A percentile compares a stretch with the other conserved stretches of the same genome.
phyloP scores from a whole-genome alignment of 2,797 vertebrate species.

The Enteromius unitaeniatus region DNA sequence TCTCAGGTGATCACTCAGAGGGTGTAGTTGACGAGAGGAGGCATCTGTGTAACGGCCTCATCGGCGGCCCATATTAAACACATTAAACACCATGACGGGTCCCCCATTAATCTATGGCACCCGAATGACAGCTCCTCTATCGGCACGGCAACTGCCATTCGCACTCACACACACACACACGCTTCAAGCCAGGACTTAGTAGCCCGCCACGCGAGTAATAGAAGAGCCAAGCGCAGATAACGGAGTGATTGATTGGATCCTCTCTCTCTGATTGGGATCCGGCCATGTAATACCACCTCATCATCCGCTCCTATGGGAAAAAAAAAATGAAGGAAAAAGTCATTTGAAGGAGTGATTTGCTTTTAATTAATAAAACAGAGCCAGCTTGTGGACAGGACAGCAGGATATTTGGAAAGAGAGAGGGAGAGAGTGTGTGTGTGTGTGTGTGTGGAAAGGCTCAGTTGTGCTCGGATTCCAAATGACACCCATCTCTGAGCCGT shows the following conservation, averaged over 20 bases:
- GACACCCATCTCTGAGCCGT: conserved; percentile 48
- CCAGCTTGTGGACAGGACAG: conserved; percentile 54
- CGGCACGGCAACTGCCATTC: conserved; percentile 61
- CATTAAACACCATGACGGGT: conserved; percentile 77
- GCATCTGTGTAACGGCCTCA: conserved; percentile 75
- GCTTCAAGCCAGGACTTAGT: conserved; percentile 72
- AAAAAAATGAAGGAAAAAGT: conserved; percentile 39
- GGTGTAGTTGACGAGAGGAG: conserved; percentile 64
- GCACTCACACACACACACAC: conserved; percentile 2
- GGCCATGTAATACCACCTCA: conserved; percentile 78
- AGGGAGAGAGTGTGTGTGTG: conserved; percentile 9
- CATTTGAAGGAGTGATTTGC: conserved; percentile 55
- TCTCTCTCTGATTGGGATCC: conserved; percentile 74
- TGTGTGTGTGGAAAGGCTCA: conserved; percentile 33
- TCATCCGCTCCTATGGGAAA: conserved; percentile 68
- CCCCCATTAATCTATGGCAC: conserved; percentile 79
- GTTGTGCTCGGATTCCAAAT: conserved; percentile 40
- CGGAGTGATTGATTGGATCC: conserved; percentile 80
- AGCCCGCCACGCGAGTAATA: conserved; percentile 77
- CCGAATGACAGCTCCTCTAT: conserved; percentile 78
- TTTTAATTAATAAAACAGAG: conserved; percentile 65
- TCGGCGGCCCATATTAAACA: conserved; percentile 82
- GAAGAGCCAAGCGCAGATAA: conserved; percentile 75
- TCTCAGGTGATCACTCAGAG: conserved; percentile 73
- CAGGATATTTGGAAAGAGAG: conserved; percentile 44